These are phyloP conservation scores for Alsophila aescularia DNA, from an alignment of 2,888 invertebrate species.

Conservation along the genomic window DNA sequence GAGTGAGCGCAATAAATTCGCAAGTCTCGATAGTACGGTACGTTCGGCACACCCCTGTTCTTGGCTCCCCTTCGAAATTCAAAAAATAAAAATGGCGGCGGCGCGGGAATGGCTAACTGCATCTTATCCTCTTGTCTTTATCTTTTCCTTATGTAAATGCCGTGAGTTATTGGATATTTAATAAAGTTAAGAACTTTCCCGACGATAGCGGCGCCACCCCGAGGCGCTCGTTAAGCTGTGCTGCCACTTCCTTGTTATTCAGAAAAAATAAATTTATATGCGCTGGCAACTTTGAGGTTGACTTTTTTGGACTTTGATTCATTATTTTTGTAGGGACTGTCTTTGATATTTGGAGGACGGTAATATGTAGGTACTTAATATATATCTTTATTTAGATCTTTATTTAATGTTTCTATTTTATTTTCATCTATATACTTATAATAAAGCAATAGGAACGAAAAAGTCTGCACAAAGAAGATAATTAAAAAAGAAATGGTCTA, in stretches of 20 bases:
- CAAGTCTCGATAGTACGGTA: slow-evolving; percentile 60
- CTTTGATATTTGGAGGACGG: slow-evolving; percentile 18
- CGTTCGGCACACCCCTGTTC: slow-evolving; percentile 56
- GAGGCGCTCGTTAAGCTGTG: slow-evolving; percentile 56
- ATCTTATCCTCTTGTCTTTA: slow-evolving; percentile 83
- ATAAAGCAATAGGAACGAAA: too few relatives aligned
- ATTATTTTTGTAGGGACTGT: slow-evolving; percentile 10
- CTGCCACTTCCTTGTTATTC: slow-evolving; percentile 50
- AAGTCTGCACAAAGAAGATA: too few relatives aligned
- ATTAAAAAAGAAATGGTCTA: too few relatives aligned
- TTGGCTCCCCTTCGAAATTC: slow-evolving; percentile 69
- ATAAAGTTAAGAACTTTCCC: slow-evolving; percentile 79
- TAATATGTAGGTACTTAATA: too few relatives aligned
- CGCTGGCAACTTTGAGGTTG: slow-evolving; percentile 43
- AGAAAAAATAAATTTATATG: slow-evolving; percentile 44
- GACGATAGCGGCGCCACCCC: slow-evolving; percentile 60
- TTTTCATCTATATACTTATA: too few relatives aligned
- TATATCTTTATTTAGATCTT: too few relatives aligned
- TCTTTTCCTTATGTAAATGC: slow-evolving; percentile 83
- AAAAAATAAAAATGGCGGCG: slow-evolving; percentile 76
- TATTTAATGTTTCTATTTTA: too few relatives aligned
- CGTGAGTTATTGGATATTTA: slow-evolving; percentile 68
- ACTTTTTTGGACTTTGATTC: slow-evolving; percentile 30
- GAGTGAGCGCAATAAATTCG: slow-evolving; percentile 72
- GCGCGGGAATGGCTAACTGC: slow-evolving; percentile 38